phyloP scores from a whole-genome alignment of 2,797 vertebrate genomes.

The Liasis olivaceus region DNA sequence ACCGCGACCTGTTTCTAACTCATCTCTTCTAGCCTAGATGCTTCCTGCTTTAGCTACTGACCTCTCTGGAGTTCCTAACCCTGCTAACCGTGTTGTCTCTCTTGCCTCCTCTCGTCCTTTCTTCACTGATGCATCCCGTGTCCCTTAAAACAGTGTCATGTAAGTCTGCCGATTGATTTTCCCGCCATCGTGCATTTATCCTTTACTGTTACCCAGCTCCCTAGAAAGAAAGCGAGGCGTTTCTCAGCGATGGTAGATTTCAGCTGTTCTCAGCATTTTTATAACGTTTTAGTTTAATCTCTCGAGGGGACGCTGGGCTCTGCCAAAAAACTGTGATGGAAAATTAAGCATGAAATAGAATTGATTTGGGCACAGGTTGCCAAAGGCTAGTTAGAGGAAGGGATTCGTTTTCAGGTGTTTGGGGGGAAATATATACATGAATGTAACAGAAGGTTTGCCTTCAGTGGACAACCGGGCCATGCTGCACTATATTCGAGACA shows the following conservation, averaged over 20 bases:
- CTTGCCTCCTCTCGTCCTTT: slow-evolving; percentile 74
- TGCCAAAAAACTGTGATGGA: slow-evolving; percentile 35
- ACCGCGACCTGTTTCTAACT: slow-evolving; percentile 53
- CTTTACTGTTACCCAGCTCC: slow-evolving; percentile 30
- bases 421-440: slow-evolving; percentile 23
- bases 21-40: slow-evolving; percentile 66
- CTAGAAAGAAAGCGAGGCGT: slow-evolving; percentile 14
- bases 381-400: not conserved
- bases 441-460: slow-evolving; percentile 33
- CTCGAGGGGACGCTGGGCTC: slow-evolving; percentile 17
- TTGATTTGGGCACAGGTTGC: slow-evolving; percentile 39
- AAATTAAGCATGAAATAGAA: slow-evolving; percentile 15
- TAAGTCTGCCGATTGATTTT: slow-evolving; percentile 87
- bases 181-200: slow-evolving; percentile 66
- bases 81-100: slow-evolving; percentile 81
- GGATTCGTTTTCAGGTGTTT: slow-evolving; percentile 43
- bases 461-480: slow-evolving; percentile 99
- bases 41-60: slow-evolving; percentile 60
- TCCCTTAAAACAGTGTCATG: slow-evolving; percentile 99
- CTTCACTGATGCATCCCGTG: slow-evolving; percentile 88
- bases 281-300: slow-evolving; percentile 37
- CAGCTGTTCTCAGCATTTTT: slow-evolving; percentile 17
- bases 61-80: slow-evolving; percentile 72
- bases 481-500: slow-evolving; percentile 98
- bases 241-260: not conserved